Base-by-base conservation (phyloP, 2,888 invertebrate species). In the Tigriopus californicus region DNA sequence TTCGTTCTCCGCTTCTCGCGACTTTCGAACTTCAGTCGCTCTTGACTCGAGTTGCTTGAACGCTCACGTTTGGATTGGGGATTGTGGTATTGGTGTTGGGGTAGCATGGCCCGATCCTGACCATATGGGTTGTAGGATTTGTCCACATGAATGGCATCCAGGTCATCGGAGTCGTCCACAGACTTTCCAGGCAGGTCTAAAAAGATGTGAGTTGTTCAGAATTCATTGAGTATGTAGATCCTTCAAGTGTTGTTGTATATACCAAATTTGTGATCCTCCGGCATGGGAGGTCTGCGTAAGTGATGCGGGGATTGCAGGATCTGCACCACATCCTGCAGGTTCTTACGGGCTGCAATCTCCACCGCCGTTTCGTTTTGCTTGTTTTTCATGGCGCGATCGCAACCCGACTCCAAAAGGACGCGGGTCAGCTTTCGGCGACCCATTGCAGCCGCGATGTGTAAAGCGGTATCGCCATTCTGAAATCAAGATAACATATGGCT, bases 401-500 rank as follows among this genome's bases (percentile, higher is more conserved):
- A 85, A 60, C 84, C 84, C 0, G 88, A 84, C 69, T 91, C 88
- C 33, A 92, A 76, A 15, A 94, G 76, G 64, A 94, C 86, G 66
- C 88, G 78, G 8, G 91, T 89, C 62, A 94, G 75, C 73, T 94
- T 94, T 58, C 90, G 74, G 20, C 91, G 76, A 10, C 89, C 89
- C 85, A 94, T 87, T 1, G 92, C 92, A 11, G 89, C 84, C 1
- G 91, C 83, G 66, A 94, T 90, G 71, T 94, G 94, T 13, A 94
- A 74, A 0, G 90, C 84, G 0, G 90, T 89, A 73, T 94, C 94
- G 1, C 91, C 91, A 73, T 94, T 94, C 76, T 77, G 63, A 61
- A 66, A 57, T 40, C 24, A n/a, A 63, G 46, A 42, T 61, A n/a
- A 49, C 22, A 18, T 41, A 1, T 56, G 40, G n/a, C n/a, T n/a